A percentile compares a stretch with the other conserved stretches of the same genome.
These are phyloP conservation scores for Pilophorus perplexus DNA, from an alignment of 2,888 invertebrate genomes.

Conservation along the genomic window DNA sequence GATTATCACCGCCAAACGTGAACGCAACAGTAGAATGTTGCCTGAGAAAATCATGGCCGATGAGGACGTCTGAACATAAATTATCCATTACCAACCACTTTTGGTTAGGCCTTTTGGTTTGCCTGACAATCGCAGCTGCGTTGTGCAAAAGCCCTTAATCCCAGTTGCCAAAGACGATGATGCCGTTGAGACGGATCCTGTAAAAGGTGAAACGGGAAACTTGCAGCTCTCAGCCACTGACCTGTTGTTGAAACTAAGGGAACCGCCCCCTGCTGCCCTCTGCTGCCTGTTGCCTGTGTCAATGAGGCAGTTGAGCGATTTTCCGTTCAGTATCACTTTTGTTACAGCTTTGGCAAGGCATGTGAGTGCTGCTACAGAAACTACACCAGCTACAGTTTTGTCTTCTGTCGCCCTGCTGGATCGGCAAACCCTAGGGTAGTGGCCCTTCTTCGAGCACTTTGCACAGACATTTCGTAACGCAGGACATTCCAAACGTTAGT, in stretches of 20 bases:
- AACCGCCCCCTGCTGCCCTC: too few relatives aligned
- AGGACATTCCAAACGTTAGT: conserved; percentile 20
- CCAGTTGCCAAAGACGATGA: background rate
- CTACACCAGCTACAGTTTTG: background rate
- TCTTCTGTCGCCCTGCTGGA: background rate
- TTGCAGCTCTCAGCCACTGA: background rate
- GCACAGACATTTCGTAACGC: conserved; percentile 38
- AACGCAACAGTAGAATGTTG: too few relatives aligned
- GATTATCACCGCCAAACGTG: too few relatives aligned
- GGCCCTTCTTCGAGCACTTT: conserved; percentile 24
- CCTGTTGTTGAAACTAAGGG: conserved; percentile 1
- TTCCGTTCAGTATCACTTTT: background rate
- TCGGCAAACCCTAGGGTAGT: conserved; percentile 35
- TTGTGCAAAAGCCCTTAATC: background rate
- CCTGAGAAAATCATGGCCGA: too few relatives aligned
- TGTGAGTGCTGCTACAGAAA: background rate
- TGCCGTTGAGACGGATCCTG: background rate
- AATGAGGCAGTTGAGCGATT: background rate
- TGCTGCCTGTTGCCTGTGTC: conserved; percentile 17
- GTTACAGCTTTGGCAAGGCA: too few relatives aligned
- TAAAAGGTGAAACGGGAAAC: background rate
- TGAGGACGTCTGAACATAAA: background rate
- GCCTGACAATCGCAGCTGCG: too few relatives aligned
- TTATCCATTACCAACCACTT: background rate
- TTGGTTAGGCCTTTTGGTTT: background rate